Evolutionary conservation across 2,888 invertebrate genomes (phyloP), one percentile per base, ranked within the genome.

Genomic region (Erannis defoliaria): DNA sequence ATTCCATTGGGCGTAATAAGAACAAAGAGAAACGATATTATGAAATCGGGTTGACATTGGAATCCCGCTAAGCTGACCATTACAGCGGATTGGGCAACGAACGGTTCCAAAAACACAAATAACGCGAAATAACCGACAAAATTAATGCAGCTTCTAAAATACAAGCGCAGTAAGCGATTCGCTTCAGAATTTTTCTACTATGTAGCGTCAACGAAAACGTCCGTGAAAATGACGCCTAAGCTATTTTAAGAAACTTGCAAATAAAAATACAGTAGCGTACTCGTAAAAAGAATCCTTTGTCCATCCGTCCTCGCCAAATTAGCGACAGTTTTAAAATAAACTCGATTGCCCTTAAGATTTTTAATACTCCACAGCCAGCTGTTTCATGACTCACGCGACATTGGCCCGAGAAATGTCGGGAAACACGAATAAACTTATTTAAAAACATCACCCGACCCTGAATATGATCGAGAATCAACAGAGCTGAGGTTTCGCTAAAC

Each of bases 321-420:
- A 78, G 80, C 81, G 83, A 81, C 81, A 80, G 71, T 73, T 75
- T 85, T 81, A 81, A 85, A 85, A 87, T 88, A 88, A 84, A 81
- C 80, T 71, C 75, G 72, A 80, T 84, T 82, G 88, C 87, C 90
- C 89, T 90, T 88, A 89, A 82, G 78, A 88, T 87, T 90, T 89
- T 89, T 86, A 86, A 85, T 85, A 77, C 76, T 83, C 79, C 81
- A 82, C 83, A 78, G 88, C 88, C 90, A 90, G 89, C 89, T 89
- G 90, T 83, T 71, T 74, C 67, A 71, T 91, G 91, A 92, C 67
- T 91, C 91, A 92, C 74, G 68, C 77, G 91, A 88, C 91, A 91
- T 91, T 91, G 91, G 85, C 75, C 79, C 76, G 81, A 82, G 78
- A 75, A 73, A 75, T 79, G 75, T 72, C 78, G 82, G 82, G 82